Conservation (phyloP, 2,888 invertebrate genomes). For the Colletes collaris region DNA sequence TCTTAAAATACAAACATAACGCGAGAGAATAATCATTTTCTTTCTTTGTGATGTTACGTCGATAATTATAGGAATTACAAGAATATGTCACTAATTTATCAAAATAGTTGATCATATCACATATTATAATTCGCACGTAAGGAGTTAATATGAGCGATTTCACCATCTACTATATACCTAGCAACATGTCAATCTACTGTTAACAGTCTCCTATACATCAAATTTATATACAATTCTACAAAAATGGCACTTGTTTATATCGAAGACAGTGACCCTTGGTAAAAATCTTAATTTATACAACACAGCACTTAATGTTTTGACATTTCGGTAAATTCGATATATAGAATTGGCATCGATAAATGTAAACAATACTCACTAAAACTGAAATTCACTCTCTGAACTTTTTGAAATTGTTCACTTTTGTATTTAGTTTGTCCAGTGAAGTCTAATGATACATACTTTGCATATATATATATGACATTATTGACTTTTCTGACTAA, state of each 20-base stretch:
- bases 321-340: background rate
- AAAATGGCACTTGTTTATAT: constrained; percentile 80
- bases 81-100: constrained; percentile 1
- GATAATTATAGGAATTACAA: background rate
- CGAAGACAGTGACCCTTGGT: constrained; percentile 80
- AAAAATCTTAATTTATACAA: constrained; percentile 31
- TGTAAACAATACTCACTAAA: too few species aligned
- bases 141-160: background rate
- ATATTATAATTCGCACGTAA: background rate
- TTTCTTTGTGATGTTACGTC: constrained; percentile 9
- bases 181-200: background rate
- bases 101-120: background rate
- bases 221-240: background rate
- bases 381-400: too few species aligned
- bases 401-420: too few species aligned
- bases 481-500: too few species aligned
- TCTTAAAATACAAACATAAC: background rate
- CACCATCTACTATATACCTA: background rate
- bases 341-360: too few species aligned
- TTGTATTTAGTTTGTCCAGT: too few species aligned
- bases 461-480: too few species aligned
- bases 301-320: background rate
- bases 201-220: background rate
- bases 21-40: background rate
- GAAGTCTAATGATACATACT: too few species aligned